These are phyloP conservation scores for Festucalex cinctus DNA, from an alignment of 2,113 vertebrate genomes.

Conservation along the genomic window DNA sequence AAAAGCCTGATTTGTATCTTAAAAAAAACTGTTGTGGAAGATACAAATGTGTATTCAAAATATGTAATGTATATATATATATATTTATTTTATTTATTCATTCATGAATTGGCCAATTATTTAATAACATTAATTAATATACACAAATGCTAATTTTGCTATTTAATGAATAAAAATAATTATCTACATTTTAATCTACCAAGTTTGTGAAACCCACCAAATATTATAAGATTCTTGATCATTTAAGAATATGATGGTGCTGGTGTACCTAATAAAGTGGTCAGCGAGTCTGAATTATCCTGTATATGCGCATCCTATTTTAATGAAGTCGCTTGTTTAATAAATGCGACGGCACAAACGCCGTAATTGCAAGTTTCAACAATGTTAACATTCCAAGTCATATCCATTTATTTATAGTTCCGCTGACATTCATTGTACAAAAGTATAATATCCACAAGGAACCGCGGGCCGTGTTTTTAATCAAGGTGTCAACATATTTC, in stretches of 20 bases:
- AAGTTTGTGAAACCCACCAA: no score
- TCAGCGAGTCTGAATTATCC: not conserved
- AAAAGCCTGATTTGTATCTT: no score
- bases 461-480: conserved; percentile 4
- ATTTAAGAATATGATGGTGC: not conserved
- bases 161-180: no score
- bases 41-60: no score
- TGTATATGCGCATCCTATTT: not conserved
- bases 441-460: conserved; percentile 14
- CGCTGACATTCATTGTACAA: conserved; percentile 9
- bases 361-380: conserved; percentile 3
- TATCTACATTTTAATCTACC: no score
- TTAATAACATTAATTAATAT: no score
- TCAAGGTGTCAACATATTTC: conserved; percentile 9
- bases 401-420: conserved; percentile 8
- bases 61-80: no score
- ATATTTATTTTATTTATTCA: no score
- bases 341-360: conserved; percentile 7
- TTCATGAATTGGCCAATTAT: no score
- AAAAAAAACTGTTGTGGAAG: no score
- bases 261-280: not conserved
- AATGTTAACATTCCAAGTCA: conserved; percentile 6
- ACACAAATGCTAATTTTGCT: no score
- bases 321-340: conserved; percentile 3
- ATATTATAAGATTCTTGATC: not conserved